Conservation (phyloP, 2,888 invertebrate species). For the Sphaeridia pumilis region DNA sequence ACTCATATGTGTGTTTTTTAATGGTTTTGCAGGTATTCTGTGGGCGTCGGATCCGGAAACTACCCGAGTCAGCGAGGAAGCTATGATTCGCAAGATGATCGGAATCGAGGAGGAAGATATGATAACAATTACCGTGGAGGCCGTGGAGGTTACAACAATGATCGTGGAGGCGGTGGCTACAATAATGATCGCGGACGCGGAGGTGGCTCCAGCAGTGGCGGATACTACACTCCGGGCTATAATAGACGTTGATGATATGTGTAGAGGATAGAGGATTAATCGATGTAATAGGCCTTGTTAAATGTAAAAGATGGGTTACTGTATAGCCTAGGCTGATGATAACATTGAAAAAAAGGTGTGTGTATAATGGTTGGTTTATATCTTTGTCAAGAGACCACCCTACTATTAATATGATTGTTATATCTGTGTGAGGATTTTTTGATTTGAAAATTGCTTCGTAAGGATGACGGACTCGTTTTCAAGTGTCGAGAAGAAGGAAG, state of each 20-base stretch:
- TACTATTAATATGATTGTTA: no score
- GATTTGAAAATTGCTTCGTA: no score
- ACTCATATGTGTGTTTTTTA: not conserved
- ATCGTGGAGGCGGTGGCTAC: not conserved
- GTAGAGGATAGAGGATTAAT: not conserved
- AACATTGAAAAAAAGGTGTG: no score
- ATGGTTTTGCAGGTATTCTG: not conserved
- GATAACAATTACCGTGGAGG: not conserved
- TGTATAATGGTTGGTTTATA: no score
- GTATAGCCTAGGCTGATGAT: no score
- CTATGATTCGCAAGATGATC: not conserved
- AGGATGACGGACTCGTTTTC: no score
- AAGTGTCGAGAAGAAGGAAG: no score
- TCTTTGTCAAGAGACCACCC: no score
- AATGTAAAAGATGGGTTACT: no score
- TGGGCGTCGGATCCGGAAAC: not conserved
- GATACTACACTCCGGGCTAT: constrained; percentile 13
- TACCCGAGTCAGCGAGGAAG: not conserved
- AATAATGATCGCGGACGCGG: constrained; percentile 1
- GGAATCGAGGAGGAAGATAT: not conserved
- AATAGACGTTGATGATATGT: not conserved
- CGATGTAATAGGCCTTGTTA: no score
- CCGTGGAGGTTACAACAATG: no score
- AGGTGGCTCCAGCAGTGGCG: not conserved
- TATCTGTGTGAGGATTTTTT: no score